phyloP scores from a whole-genome alignment of 1,140 invertebrate species.

The Panulirus ornatus region DNA sequence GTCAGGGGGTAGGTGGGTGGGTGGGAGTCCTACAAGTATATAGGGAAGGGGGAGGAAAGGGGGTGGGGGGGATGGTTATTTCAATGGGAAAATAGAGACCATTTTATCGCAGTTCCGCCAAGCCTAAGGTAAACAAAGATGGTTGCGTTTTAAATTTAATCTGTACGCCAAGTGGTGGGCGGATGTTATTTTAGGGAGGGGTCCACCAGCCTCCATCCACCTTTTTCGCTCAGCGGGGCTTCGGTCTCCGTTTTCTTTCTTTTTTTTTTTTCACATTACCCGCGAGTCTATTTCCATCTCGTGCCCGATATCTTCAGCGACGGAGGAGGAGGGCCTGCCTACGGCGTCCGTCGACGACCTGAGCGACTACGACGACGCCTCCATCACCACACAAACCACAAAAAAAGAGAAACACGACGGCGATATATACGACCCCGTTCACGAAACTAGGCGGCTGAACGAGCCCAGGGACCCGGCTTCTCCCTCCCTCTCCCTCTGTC shows the following conservation, averaged over 20 bases:
- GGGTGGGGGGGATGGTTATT: conserved; percentile 43
- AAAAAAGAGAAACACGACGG: too few species aligned
- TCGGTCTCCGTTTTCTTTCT: neutral
- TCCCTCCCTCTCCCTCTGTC: too few species aligned
- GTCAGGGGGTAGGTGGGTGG: neutral
- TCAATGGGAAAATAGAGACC: conserved; percentile 62
- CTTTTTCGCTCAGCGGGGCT: conserved; percentile 10
- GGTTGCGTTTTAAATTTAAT: conserved; percentile 73
- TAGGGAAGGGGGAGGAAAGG: conserved; percentile 6
- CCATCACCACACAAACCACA: too few species aligned
- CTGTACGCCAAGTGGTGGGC: conserved; percentile 68
- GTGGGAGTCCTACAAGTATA: neutral
- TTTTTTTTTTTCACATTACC: conserved; percentile 5
- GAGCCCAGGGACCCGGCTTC: too few species aligned
- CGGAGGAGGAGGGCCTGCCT: too few species aligned
- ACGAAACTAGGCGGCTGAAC: too few species aligned
- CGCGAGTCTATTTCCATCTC: too few species aligned
- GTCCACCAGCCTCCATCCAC: conserved; percentile 26
- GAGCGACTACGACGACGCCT: too few species aligned
- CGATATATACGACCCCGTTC: too few species aligned
- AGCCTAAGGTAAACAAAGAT: conserved; percentile 72
- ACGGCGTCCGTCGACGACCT: too few species aligned
- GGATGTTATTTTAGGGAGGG: conserved; percentile 71
- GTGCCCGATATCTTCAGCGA: too few species aligned
- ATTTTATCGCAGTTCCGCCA: conserved; percentile 69